A percentile compares a stretch with the other conserved stretches of the same genome.
Evolutionary conservation across 2,113 vertebrate genomes (phyloP).

Genomic region (Amphiprion ocellaris): DNA sequence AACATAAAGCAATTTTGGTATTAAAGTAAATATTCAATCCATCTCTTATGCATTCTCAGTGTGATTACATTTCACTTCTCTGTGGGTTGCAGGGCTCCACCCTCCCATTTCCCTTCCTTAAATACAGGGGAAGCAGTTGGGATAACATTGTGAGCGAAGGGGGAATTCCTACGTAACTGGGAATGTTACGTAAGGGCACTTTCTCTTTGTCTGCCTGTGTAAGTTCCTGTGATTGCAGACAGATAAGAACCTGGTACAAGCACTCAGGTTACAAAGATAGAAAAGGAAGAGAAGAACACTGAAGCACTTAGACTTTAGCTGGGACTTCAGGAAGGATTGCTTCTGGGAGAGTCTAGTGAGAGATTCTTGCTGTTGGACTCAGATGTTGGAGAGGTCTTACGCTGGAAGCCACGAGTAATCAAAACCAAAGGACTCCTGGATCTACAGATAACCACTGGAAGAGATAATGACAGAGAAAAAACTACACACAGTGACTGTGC

Average conservation of each 20-base stretch:
- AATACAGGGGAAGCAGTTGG: constrained; percentile 44
- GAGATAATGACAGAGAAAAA: constrained; percentile 10
- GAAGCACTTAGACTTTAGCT: constrained; percentile 26
- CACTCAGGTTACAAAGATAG: constrained; percentile 49
- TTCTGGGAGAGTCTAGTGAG: constrained; percentile 4
- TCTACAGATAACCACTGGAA: neutral
- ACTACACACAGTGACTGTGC: constrained; percentile 1
- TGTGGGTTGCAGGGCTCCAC: constrained; percentile 2
- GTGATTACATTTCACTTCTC: neutral
- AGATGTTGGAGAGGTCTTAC: constrained; percentile 12
- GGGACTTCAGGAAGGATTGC: neutral
- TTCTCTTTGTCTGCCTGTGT: constrained; percentile 28
- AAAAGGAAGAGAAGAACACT: constrained; percentile 9
- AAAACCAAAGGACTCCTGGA: neutral
- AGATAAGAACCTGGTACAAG: constrained; percentile 39
- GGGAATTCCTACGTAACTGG: constrained; percentile 57
- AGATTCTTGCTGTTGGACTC: constrained; percentile 15
- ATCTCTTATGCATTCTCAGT: constrained; percentile 4
- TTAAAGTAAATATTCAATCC: constrained; percentile 4
- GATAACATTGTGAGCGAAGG: constrained; percentile 48
- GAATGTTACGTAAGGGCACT: constrained; percentile 75
- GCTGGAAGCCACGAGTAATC: constrained; percentile 1
- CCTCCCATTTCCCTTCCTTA: constrained; percentile 49
- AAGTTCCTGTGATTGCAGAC: constrained; percentile 27
- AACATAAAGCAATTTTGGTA: neutral